Evolutionary conservation across 2,888 invertebrate species (phyloP).

Genomic region (Salticus scenicus): DNA sequence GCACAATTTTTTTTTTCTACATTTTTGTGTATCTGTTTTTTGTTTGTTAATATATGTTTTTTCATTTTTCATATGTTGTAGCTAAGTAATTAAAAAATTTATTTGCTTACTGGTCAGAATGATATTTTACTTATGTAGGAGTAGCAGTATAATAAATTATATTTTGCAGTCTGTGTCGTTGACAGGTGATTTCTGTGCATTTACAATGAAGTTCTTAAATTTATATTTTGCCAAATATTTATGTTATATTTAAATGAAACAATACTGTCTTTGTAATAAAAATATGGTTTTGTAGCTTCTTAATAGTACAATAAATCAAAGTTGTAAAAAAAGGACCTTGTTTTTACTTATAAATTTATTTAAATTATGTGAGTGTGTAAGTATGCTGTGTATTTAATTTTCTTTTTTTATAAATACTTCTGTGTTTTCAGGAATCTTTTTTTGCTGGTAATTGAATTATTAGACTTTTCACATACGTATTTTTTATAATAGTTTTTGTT

Average conservation of each 20-base stretch:
- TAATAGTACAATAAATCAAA: background rate
- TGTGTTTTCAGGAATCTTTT: no score
- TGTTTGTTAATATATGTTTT: no score
- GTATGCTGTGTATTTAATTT: no score
- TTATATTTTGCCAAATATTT: background rate
- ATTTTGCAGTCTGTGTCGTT: background rate
- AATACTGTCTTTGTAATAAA: background rate
- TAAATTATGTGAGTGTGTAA: no score
- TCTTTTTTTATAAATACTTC: no score
- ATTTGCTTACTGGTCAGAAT: background rate
- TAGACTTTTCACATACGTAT: no score
- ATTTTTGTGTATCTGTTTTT: background rate
- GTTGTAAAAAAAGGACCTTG: background rate
- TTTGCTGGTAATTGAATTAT: no score
- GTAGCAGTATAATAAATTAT: background rate
- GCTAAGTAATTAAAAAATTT: no score
- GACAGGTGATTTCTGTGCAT: background rate
- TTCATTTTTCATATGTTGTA: no score
- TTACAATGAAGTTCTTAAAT: background rate
- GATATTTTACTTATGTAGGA: background rate
- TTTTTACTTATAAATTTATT: no score
- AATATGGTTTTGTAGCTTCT: background rate
- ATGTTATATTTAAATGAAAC: background rate
- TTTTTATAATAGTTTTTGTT: no score
- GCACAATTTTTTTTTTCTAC: slow-evolving; percentile 9